Percentiles rank a stretch among this genome's conserved stretches.
Evolutionary conservation across 2,113 vertebrate genomes (phyloP).

Genomic region (Bujurquina vittata): DNA sequence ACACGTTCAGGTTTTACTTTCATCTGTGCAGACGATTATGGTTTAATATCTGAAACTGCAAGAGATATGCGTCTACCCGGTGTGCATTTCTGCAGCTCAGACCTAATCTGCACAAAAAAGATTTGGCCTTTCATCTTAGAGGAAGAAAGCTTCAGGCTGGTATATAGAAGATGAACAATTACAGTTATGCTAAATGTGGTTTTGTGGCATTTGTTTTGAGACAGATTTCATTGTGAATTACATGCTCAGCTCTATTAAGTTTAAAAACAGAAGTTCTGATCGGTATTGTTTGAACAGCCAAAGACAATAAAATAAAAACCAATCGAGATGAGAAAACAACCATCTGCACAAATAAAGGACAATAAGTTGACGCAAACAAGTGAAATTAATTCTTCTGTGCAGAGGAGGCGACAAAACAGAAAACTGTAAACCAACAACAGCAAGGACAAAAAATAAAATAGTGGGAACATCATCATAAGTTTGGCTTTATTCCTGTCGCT

Average conservation of each 20-base stretch:
- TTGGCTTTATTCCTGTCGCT: neutral
- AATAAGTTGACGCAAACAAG: neutral
- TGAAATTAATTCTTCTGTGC: neutral
- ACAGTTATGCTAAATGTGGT: neutral
- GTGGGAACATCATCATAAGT: rapidly evolving
- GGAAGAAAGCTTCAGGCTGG: neutral
- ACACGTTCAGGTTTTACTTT: neutral
- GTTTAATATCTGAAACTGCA: neutral
- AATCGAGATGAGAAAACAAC: neutral
- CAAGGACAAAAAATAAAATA: neutral
- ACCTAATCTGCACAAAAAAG: neutral
- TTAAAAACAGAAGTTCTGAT: neutral
- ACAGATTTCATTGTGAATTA: too few relatives aligned
- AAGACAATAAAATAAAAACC: neutral
- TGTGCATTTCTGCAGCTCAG: neutral
- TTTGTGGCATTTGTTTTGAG: neutral
- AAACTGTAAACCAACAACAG: neutral
- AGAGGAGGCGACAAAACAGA: neutral
- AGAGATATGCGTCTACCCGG: too few relatives aligned
- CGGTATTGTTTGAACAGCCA: neutral
- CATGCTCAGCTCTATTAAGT: neutral
- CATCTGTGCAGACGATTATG: neutral
- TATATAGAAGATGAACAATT: rapidly evolving
- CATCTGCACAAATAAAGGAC: neutral
- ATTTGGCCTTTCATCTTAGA: neutral